Evolutionary conservation across 2,888 invertebrate genomes (phyloP).

Genomic region (Agrochola lychnidis): DNA sequence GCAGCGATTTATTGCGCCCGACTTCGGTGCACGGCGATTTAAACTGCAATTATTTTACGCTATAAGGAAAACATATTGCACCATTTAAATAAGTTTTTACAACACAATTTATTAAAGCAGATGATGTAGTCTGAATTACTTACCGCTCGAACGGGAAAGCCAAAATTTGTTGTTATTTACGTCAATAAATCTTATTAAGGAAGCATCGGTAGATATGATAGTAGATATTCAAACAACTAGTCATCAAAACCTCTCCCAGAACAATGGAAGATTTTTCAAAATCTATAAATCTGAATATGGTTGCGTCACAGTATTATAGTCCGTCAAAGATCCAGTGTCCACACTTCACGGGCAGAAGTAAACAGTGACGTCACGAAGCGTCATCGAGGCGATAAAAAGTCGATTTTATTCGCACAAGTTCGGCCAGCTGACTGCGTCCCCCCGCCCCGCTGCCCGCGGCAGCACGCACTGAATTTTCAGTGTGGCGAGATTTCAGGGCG

Average conservation of each 20-base stretch:
- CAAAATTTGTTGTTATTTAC: constrained; percentile 18
- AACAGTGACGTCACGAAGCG: constrained; percentile 91
- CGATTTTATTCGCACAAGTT: constrained; percentile 90
- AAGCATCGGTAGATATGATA: neutral
- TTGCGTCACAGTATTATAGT: constrained; percentile 74
- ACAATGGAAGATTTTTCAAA: constrained; percentile 17
- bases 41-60: constrained; percentile 89
- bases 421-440: constrained; percentile 89
- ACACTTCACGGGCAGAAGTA: constrained; percentile 83
- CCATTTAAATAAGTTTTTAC: constrained; percentile 81
- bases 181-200: constrained; percentile 11
- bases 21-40: constrained; percentile 88
- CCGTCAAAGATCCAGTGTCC: constrained; percentile 80
- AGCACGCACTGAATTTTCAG: constrained; percentile 85
- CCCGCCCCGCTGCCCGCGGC: constrained; percentile 76
- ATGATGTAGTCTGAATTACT: constrained; percentile 39
- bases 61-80: constrained; percentile 87
- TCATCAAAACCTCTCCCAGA: constrained; percentile 5
- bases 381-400: constrained; percentile 90
- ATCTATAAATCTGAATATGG: constrained; percentile 57
- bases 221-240: neutral
- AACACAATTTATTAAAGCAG: constrained; percentile 70
- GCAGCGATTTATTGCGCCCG: constrained; percentile 87
- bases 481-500: constrained; percentile 86
- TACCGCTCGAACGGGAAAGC: constrained; percentile 12